Conservation (phyloP, 2,797 vertebrate genomes). For the Arrhamphus sclerolepis region DNA sequence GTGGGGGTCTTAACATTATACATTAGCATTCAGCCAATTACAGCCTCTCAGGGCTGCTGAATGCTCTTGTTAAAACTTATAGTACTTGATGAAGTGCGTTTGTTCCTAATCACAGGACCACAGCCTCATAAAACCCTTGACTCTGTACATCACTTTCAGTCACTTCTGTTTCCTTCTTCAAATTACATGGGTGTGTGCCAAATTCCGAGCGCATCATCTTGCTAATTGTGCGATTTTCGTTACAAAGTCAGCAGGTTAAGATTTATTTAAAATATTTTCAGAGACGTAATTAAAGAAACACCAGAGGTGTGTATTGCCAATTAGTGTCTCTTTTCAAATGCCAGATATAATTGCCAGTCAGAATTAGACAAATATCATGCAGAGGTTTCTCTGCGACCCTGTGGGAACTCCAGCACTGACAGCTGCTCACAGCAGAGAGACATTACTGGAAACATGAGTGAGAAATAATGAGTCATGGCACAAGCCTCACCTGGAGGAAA, state of each 20-base stretch:
- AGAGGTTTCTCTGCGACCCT: conserved; percentile 25
- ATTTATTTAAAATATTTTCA: conserved; percentile 17
- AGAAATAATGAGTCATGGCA: conserved; percentile 42
- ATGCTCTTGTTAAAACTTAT: background rate
- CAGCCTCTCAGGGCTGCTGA: background rate
- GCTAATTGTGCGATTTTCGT: background rate
- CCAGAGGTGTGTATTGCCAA: conserved; percentile 29
- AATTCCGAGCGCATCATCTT: background rate
- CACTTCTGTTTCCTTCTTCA: too few relatives aligned
- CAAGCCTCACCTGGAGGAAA: conserved; percentile 42
- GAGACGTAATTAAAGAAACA: conserved; percentile 21
- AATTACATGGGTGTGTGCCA: background rate
- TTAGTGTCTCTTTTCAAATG: conserved; percentile 36
- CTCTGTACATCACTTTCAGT: background rate
- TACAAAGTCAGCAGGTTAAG: conserved; percentile 11
- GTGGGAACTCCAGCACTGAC: conserved; percentile 32
- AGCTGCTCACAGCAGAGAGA: conserved; percentile 33
- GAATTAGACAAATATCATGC: conserved; percentile 21
- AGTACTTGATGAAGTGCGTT: background rate
- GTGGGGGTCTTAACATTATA: too few relatives aligned
- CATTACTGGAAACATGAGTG: conserved; percentile 26
- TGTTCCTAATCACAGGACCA: conserved; percentile 6
- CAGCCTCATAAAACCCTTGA: background rate
- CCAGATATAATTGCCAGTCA: conserved; percentile 41
- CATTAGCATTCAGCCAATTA: background rate